Percentiles rank a stretch among this genome's conserved stretches.
Evolutionary conservation across 2,797 vertebrate species (phyloP).

Genomic region (Harpagifer antarcticus): DNA sequence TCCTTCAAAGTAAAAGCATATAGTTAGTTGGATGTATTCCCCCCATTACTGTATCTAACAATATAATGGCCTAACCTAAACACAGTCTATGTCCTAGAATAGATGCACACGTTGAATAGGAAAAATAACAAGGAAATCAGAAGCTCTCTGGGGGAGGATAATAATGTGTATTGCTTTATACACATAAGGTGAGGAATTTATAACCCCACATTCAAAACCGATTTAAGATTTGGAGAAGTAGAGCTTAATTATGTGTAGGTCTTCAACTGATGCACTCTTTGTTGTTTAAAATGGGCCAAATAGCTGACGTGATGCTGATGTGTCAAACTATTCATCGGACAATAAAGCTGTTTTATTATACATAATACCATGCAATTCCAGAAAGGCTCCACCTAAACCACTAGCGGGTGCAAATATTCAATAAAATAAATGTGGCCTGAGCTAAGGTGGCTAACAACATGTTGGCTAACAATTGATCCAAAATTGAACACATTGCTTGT

Average conservation of each 20-base stretch:
- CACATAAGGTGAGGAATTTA: too few species aligned
- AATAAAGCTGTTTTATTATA: neutral
- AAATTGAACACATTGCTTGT: neutral
- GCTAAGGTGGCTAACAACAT: too few species aligned
- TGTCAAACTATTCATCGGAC: neutral
- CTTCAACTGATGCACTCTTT: neutral
- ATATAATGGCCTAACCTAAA: neutral
- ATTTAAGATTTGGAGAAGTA: too few species aligned
- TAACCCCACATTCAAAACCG: too few species aligned
- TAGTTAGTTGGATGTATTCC: neutral
- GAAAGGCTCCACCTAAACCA: neutral
- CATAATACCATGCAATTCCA: neutral
- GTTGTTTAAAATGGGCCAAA: neutral
- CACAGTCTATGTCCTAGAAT: neutral
- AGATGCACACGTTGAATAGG: neutral
- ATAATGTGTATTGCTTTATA: too few species aligned
- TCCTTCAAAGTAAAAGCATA: conserved; percentile 57
- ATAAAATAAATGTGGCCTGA: too few species aligned
- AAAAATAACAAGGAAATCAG: neutral
- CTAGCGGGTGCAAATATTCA: too few species aligned
- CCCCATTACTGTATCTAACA: neutral
- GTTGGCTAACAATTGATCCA: neutral
- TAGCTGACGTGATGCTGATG: neutral
- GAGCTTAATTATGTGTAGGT: too few species aligned
- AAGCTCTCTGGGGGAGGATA: neutral